Conservation (phyloP, 2,888 invertebrate species). For the Trissoscelio sp. region DNA sequence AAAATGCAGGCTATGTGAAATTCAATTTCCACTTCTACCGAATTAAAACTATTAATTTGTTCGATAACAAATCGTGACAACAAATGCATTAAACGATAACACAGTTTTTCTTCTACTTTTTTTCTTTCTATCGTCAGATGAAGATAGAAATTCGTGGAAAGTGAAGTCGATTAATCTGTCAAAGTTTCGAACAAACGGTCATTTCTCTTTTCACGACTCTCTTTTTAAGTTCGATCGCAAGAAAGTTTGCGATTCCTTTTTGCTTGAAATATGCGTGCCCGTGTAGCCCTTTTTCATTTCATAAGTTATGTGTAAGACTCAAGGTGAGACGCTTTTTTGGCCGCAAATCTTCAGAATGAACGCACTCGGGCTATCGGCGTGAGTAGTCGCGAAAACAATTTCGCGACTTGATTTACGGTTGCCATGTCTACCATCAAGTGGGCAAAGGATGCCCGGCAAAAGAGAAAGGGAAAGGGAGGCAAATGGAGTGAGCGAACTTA, state of each 20-base stretch:
- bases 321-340: conserved; percentile 24
- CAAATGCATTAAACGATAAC: too few relatives aligned
- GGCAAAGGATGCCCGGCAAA: conserved; percentile 40
- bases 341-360: conserved; percentile 32
- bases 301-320: conserved; percentile 32
- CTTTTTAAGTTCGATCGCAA: conserved; percentile 51
- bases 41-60: too few relatives aligned
- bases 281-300: conserved; percentile 38
- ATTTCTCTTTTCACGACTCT: conserved; percentile 55
- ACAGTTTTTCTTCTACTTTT: too few relatives aligned
- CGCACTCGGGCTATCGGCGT: conserved; percentile 41
- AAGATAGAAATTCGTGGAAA: conserved; percentile 29
- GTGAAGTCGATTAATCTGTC: conserved; percentile 56
- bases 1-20: too few relatives aligned
- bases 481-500: conserved; percentile 65
- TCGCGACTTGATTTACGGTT: conserved; percentile 75
- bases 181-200: conserved; percentile 55
- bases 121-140: conserved; percentile 1
- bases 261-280: conserved; percentile 48
- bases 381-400: conserved; percentile 75
- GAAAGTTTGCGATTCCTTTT: conserved; percentile 53
- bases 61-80: too few relatives aligned
- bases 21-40: too few relatives aligned
- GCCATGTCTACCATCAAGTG: conserved; percentile 61
- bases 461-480: conserved; percentile 48